Conservation (phyloP, 2,113 vertebrate genomes). For the Sebastes fasciatus region DNA sequence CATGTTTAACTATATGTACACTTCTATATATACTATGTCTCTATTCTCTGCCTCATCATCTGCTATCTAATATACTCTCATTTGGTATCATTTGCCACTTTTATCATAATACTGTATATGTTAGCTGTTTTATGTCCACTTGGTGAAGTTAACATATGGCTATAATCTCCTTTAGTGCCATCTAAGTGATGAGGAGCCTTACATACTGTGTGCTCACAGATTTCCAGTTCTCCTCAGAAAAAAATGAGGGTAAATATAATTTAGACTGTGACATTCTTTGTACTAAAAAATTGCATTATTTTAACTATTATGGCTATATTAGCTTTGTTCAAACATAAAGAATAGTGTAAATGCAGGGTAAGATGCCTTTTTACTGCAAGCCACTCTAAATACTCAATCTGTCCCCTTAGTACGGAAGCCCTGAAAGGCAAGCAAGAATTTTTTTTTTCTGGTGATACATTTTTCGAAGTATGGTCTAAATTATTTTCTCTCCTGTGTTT, state of each 20-base stretch:
- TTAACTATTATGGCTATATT: conserved; percentile 61
- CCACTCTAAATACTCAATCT: conserved; percentile 15
- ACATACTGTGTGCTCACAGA: conserved; percentile 44
- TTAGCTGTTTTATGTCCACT: conserved; percentile 30
- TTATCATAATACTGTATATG: conserved; percentile 37
- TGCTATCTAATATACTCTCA: conserved; percentile 18
- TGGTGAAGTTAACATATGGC: conserved; percentile 65
- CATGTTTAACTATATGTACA: conserved; percentile 16
- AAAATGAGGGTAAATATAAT: conserved; percentile 58
- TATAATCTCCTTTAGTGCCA: conserved; percentile 67
- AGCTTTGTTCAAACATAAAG: conserved; percentile 24
- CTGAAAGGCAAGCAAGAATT: too few species aligned
- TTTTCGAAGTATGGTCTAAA: too few species aligned
- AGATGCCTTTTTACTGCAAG: conserved; percentile 4
- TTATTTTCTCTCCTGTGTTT: too few species aligned
- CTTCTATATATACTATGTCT: conserved; percentile 13
- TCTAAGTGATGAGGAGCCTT: conserved; percentile 50
- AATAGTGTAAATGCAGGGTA: conserved; percentile 4
- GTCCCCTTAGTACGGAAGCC: not conserved
- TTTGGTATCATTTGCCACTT: conserved; percentile 51
- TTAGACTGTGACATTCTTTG: conserved; percentile 57
- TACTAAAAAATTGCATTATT: conserved; percentile 55
- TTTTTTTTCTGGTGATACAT: too few species aligned
- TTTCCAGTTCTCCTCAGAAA: conserved; percentile 48
- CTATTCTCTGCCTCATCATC: not conserved